Evolutionary conservation across 2,888 invertebrate genomes (phyloP).

Genomic region (Hermodice carunculata): DNA sequence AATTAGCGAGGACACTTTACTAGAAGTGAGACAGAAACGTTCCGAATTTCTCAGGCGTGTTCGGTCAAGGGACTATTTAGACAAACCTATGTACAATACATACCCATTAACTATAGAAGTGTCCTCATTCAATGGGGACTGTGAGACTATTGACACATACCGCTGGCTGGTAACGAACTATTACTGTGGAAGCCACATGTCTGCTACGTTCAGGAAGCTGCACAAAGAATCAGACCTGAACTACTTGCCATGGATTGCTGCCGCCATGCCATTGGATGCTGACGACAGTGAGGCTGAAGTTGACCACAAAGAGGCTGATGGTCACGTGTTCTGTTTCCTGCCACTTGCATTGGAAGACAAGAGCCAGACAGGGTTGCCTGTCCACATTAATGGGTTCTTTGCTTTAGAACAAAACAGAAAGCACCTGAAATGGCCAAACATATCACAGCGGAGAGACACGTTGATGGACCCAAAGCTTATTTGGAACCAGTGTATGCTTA

Average conservation of each 20-base stretch:
- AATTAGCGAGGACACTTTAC: slow-evolving; percentile 34
- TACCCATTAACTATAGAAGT: slow-evolving; percentile 29
- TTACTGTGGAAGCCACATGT: slow-evolving; percentile 32
- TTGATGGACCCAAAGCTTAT: slow-evolving; percentile 51
- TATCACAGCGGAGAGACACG: slow-evolving; percentile 29
- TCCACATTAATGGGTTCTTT: slow-evolving; percentile 65
- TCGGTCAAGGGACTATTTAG: background rate
- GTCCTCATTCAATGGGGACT: background rate
- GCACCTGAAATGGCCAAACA: slow-evolving; percentile 47
- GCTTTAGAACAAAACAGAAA: slow-evolving; percentile 59
- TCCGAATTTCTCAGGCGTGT: slow-evolving; percentile 29
- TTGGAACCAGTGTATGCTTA: slow-evolving; percentile 60
- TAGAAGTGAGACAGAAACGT: slow-evolving; percentile 34
- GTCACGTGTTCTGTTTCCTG: slow-evolving; percentile 63
- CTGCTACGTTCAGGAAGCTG: slow-evolving; percentile 37
- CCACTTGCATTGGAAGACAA: slow-evolving; percentile 58
- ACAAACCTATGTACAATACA: slow-evolving; percentile 21
- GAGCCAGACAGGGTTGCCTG: slow-evolving; percentile 60
- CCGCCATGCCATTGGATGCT: slow-evolving; percentile 43
- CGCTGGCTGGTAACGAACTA: slow-evolving; percentile 40
- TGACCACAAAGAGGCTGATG: slow-evolving; percentile 31
- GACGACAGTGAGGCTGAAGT: background rate
- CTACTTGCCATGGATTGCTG: slow-evolving; percentile 50
- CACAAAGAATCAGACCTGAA: slow-evolving; percentile 39
- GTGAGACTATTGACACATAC: slow-evolving; percentile 13